Evolutionary conservation across 2,797 vertebrate species (phyloP).

Genomic region (Rallus crepitans): DNA sequence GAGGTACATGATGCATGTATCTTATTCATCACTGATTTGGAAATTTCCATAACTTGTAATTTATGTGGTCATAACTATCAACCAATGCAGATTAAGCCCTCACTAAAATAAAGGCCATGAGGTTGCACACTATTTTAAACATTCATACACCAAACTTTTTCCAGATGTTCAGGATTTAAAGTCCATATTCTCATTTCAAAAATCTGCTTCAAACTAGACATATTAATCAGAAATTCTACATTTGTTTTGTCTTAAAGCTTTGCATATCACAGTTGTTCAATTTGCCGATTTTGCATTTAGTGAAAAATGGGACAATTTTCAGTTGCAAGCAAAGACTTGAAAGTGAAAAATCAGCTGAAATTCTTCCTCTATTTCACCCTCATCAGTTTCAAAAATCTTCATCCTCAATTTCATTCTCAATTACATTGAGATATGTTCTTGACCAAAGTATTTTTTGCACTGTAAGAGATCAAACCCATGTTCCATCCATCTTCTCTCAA

Average conservation of each 20-base stretch:
- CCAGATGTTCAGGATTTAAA: neutral
- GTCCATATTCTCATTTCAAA: neutral
- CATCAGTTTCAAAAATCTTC: neutral
- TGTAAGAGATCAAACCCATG: neutral
- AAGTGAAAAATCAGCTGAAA: neutral
- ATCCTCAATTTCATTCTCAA: neutral
- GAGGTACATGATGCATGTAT: neutral
- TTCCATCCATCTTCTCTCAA: neutral
- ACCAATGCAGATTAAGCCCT: accelerated
- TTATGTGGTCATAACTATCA: neutral
- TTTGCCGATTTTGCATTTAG: neutral
- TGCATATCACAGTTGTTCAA: neutral
- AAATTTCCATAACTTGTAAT: neutral
- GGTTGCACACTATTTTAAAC: neutral
- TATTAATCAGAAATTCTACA: neutral
- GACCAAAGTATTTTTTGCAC: neutral
- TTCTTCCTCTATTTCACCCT: neutral
- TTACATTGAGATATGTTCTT: neutral
- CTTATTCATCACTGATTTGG: neutral
- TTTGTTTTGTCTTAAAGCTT: neutral
- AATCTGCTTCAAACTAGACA: neutral
- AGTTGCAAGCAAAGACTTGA: neutral
- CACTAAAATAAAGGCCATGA: neutral
- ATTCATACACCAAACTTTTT: neutral
- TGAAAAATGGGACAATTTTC: neutral